Evolutionary conservation across 2,888 invertebrate genomes (phyloP).

Genomic region (Polyommatus iphigenia): DNA sequence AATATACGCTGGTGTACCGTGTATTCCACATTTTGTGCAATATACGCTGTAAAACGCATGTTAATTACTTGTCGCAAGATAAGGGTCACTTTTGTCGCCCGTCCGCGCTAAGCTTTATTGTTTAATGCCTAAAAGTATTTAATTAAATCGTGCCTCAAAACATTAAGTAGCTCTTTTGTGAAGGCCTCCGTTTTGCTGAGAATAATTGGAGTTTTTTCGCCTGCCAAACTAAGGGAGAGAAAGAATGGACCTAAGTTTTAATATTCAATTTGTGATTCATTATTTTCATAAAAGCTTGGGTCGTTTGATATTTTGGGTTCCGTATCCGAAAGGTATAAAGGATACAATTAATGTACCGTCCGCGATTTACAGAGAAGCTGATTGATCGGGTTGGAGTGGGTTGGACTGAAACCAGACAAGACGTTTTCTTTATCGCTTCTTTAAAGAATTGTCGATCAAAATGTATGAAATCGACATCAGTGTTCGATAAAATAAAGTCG

Average conservation of each 20-base stretch:
- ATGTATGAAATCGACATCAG: too few species aligned
- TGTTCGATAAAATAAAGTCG: too few species aligned
- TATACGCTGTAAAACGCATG: background rate
- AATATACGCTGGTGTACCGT: too few species aligned
- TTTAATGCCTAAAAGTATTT: conserved; percentile 27
- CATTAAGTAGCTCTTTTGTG: conserved; percentile 35
- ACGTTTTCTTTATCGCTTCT: too few species aligned
- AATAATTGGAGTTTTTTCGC: conserved; percentile 35
- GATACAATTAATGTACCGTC: too few species aligned
- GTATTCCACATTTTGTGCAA: too few species aligned
- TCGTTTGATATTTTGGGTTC: background rate
- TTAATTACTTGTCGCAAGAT: too few species aligned
- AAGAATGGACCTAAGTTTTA: conserved; percentile 19
- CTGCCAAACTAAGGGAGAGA: conserved; percentile 33
- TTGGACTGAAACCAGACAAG: too few species aligned
- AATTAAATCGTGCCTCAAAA: conserved; percentile 27
- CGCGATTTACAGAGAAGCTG: too few species aligned
- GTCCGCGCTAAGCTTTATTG: background rate
- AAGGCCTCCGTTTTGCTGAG: conserved; percentile 27
- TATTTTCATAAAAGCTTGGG: background rate
- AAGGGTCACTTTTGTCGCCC: background rate
- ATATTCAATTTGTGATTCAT: conserved; percentile 27
- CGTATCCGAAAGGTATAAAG: too few species aligned
- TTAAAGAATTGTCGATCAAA: too few species aligned
- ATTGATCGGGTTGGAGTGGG: too few species aligned